A percentile compares a stretch with the other conserved stretches of the same genome.
These are phyloP conservation scores for Drosophila pectinifera DNA, from an alignment of 1,140 invertebrate genomes.

Conservation along the genomic window DNA sequence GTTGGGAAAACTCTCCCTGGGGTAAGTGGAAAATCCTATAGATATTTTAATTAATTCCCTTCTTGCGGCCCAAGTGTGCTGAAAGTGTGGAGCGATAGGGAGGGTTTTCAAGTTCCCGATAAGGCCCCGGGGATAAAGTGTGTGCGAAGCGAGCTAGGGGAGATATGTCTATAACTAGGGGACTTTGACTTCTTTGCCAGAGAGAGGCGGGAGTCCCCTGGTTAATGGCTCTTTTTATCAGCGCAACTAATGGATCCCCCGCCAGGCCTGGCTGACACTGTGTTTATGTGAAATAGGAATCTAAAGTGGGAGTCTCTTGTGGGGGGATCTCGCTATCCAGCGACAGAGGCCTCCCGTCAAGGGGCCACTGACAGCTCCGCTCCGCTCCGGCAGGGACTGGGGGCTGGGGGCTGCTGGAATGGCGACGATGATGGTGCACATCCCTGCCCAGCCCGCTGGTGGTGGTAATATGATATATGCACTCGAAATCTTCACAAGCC, in stretches of 20 bases:
- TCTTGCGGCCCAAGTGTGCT: conserved; percentile 39
- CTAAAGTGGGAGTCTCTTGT: conserved; percentile 33
- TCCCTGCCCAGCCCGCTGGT: conserved; percentile 26
- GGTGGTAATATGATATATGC: conserved; percentile 76
- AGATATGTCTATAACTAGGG: conserved; percentile 26
- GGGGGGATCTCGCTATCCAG: conserved; percentile 20
- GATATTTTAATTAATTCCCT: conserved; percentile 78
- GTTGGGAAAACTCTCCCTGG: conserved; percentile 59
- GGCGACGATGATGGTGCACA: conserved; percentile 31
- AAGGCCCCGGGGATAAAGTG: conserved; percentile 58
- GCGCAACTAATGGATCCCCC: conserved; percentile 58
- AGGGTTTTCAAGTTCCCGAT: conserved; percentile 30
- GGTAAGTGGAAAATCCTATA: conserved; percentile 34
- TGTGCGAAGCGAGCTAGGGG: conserved; percentile 58
- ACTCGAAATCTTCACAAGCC: conserved; percentile 66
- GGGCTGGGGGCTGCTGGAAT: conserved; percentile 23
- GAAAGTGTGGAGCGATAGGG: conserved; percentile 36
- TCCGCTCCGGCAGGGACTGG: conserved; percentile 48
- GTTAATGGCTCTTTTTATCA: conserved; percentile 50
- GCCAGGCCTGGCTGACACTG: conserved; percentile 33
- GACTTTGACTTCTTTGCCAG: background rate
- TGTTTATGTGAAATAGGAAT: conserved; percentile 46
- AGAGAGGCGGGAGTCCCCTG: conserved; percentile 7
- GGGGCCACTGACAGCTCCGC: conserved; percentile 60
- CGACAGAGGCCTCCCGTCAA: conserved; percentile 36